phyloP scores from a whole-genome alignment of 1,140 invertebrate genomes.

The Piezodorus guildinii region DNA sequence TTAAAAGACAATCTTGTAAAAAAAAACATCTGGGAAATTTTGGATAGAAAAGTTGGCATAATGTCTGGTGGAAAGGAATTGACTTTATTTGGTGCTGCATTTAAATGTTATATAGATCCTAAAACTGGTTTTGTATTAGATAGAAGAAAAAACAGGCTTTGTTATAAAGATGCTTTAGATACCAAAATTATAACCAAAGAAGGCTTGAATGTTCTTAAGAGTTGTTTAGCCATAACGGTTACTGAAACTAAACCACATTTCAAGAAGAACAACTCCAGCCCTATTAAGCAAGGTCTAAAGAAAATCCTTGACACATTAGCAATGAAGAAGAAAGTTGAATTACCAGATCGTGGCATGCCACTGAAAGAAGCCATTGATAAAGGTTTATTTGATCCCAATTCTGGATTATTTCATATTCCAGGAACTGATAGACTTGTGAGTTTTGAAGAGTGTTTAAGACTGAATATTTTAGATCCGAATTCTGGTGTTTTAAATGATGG shows the following conservation, averaged over 20 bases:
- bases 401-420: conserved; percentile 76
- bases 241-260: conserved; percentile 57
- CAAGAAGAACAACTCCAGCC: conserved; percentile 67
- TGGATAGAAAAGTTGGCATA: conserved; percentile 69
- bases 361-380: conserved; percentile 63
- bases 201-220: conserved; percentile 70
- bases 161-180: conserved; percentile 74
- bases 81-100: conserved; percentile 72
- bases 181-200: conserved; percentile 71
- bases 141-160: conserved; percentile 58
- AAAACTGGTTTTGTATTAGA: conserved; percentile 76
- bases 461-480: conserved; percentile 70
- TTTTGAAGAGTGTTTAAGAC: conserved; percentile 74
- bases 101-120: conserved; percentile 69
- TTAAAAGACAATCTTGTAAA: conserved; percentile 35
- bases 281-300: conserved; percentile 53
- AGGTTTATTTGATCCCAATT: conserved; percentile 64
- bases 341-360: conserved; percentile 72
- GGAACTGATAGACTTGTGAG: conserved; percentile 72
- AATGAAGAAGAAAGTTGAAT: conserved; percentile 43
- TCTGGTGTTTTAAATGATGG: conserved; percentile 69
- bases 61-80: conserved; percentile 58
- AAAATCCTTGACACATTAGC: conserved; percentile 13
- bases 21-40: conserved; percentile 70
- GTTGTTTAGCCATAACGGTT: conserved; percentile 70